phyloP scores from a whole-genome alignment of 2,888 invertebrate genomes.

The Brachycybe producta region DNA sequence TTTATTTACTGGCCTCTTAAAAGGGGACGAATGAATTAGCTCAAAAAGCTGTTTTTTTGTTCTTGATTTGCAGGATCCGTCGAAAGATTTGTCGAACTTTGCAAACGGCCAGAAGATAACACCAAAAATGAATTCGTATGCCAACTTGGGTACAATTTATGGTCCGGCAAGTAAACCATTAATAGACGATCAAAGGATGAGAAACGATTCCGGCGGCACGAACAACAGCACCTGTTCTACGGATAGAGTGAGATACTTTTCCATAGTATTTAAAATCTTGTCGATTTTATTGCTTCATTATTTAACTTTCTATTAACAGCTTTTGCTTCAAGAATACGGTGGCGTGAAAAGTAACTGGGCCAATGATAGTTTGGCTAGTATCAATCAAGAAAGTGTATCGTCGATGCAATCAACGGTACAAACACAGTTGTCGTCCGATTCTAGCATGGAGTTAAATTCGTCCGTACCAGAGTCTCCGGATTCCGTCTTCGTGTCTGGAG shows the following conservation, averaged over 20 bases:
- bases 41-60: too few species aligned
- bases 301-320: background rate
- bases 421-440: constrained; percentile 18
- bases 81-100: too few species aligned
- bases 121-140: background rate
- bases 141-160: background rate
- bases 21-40: background rate
- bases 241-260: constrained; percentile 13
- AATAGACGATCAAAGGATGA: constrained; percentile 3
- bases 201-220: constrained; percentile 17
- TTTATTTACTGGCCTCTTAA: background rate
- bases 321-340: background rate
- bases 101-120: background rate
- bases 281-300: background rate
- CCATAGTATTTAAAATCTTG: background rate
- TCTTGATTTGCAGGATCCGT: too few species aligned
- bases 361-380: constrained; percentile 13
- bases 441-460: constrained; percentile 14
- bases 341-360: background rate
- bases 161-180: background rate
- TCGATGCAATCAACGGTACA: constrained; percentile 15
- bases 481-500: constrained; percentile 13
- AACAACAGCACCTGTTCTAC: constrained; percentile 14
- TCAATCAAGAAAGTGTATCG: constrained; percentile 5
- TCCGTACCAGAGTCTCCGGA: constrained; percentile 18